These are phyloP conservation scores for Drosophila formosana DNA, from an alignment of 2,888 invertebrate species.

Conservation along the genomic window DNA sequence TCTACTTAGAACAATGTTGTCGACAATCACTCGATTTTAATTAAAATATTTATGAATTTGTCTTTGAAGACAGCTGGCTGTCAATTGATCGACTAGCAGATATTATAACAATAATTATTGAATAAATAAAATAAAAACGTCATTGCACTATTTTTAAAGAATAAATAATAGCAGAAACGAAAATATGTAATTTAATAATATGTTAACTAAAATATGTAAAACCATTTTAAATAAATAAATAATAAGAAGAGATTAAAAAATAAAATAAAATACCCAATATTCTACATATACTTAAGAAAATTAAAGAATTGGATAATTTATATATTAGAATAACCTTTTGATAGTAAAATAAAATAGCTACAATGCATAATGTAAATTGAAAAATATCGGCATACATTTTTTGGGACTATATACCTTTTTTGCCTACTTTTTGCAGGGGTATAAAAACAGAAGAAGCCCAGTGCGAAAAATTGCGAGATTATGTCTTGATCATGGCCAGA, in stretches of 20 bases:
- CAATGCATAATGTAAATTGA: too few species aligned
- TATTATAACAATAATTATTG: neutral
- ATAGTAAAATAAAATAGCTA: too few species aligned
- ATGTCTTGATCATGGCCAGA: constrained; percentile 51
- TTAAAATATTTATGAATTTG: constrained; percentile 78
- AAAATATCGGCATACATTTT: too few species aligned
- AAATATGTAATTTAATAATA: neutral
- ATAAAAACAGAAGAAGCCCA: constrained; percentile 9
- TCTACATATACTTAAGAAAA: too few species aligned
- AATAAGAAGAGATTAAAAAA: too few species aligned
- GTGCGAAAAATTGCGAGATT: constrained; percentile 12
- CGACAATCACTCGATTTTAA: constrained; percentile 72
- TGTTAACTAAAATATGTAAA: too few species aligned
- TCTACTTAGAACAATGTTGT: constrained; percentile 71
- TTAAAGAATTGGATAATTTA: too few species aligned
- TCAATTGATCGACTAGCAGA: neutral
- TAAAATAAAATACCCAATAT: too few species aligned
- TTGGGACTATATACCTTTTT: neutral
- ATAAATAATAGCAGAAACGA: too few species aligned
- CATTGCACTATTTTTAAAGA: neutral
- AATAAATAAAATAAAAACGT: neutral
- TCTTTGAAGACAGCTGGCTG: constrained; percentile 25
- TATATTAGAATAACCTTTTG: too few species aligned
- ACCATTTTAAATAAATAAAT: too few species aligned
- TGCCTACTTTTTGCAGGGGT: neutral